phyloP scores from a whole-genome alignment of 1,140 invertebrate species.

The Pemphigus obesinymphae region DNA sequence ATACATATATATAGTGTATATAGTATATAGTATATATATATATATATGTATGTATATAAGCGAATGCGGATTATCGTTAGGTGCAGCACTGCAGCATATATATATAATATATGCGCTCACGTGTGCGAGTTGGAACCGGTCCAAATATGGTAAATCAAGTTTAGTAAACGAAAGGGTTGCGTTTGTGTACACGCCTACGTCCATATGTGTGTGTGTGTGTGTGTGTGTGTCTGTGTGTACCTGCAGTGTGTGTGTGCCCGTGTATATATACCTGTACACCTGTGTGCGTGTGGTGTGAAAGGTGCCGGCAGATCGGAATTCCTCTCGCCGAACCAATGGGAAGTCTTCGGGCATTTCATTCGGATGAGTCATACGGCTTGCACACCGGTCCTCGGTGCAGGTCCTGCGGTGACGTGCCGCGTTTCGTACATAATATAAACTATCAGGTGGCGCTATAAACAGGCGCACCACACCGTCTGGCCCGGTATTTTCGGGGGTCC shows the following conservation, averaged over 20 bases:
- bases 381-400: neutral
- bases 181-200: slow-evolving; percentile 24
- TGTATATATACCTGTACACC: neutral
- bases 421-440: neutral
- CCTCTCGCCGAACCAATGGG: slow-evolving; percentile 24
- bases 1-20: too few species aligned
- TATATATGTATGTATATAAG: neutral
- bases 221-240: neutral
- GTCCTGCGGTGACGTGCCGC: neutral
- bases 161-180: slow-evolving; percentile 33
- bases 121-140: slow-evolving; percentile 29
- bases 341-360: slow-evolving; percentile 22
- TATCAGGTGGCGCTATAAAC: slow-evolving; percentile 30
- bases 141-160: slow-evolving; percentile 33
- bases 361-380: slow-evolving; percentile 8
- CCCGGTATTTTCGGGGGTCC: neutral
- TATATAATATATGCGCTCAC: too few species aligned
- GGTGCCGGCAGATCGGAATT: slow-evolving; percentile 38
- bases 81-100: neutral
- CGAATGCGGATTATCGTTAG: slow-evolving; percentile 1
- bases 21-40: too few species aligned
- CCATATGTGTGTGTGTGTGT: neutral
- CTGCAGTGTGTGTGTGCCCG: neutral
- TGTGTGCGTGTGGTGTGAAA: slow-evolving; percentile 10
- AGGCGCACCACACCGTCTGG: slow-evolving; percentile 31